Conservation (phyloP, 1,140 invertebrate species). For the Choristoneura fumiferana region DNA sequence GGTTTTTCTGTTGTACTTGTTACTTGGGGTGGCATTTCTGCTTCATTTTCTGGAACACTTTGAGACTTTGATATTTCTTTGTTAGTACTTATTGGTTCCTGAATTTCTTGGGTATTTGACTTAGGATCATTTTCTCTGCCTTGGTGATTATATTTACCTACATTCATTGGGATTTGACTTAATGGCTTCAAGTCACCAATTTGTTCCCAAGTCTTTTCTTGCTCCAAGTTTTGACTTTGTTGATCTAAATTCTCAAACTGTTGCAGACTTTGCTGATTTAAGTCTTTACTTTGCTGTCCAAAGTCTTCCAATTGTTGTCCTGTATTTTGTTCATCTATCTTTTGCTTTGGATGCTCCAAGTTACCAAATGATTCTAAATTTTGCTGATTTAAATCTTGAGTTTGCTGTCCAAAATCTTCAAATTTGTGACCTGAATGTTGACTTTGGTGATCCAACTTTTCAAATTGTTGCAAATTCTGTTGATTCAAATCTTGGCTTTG, state of each 20-base stretch:
- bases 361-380: constrained; percentile 24
- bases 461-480: constrained; percentile 24
- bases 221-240: constrained; percentile 26
- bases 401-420: constrained; percentile 28
- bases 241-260: constrained; percentile 32
- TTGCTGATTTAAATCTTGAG: constrained; percentile 18
- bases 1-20: constrained; percentile 52
- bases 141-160: neutral
- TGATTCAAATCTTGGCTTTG: constrained; percentile 22
- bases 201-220: constrained; percentile 33
- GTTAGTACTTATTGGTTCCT: neutral
- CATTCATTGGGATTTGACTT: neutral
- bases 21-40: constrained; percentile 19
- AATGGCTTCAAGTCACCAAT: constrained; percentile 21
- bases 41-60: neutral
- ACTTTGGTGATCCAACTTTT: constrained; percentile 35
- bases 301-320: constrained; percentile 30
- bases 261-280: constrained; percentile 25
- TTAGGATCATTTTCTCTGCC: neutral
- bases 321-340: constrained; percentile 30
- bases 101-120: neutral
- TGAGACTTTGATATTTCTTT: neutral
- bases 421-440: neutral
- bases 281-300: constrained; percentile 28
- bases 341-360: constrained; percentile 25